Evolutionary conservation across 2,797 vertebrate species (phyloP), one percentile per base, ranked within the genome.

Genomic region (Thripadectes ignobilis): DNA sequence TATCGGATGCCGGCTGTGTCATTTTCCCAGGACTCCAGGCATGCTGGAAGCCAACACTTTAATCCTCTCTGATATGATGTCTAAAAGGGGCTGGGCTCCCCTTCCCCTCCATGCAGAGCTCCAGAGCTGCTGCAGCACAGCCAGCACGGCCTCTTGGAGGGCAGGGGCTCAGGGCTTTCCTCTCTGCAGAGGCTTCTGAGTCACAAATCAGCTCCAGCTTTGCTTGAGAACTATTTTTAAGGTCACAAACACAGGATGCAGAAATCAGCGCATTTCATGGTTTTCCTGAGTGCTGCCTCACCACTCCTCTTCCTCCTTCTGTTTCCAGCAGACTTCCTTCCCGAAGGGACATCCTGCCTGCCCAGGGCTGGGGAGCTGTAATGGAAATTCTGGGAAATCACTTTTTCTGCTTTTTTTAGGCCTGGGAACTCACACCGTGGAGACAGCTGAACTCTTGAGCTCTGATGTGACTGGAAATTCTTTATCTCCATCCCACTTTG

Each of bases 231-330:
- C 81, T 96, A 88, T 97, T 97, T 95, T 96, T 94, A 96, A 96
- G 89, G 92, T 89, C 92, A 96, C 94, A 95, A 96, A 95, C 76
- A 95, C 96, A 96, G 94, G 96, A 97, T 96, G 83, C 89, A 89
- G 91, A 96, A 97, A 92, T 91, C 88, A 89, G 91, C 66, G 5
- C 4, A 20, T 85, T 97, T 91, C 90, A 77, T 94, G 85, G 48
- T 73, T 96, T 97, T 96, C 93, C 93, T 95, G 94, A 96, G 90
- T 63, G 66, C 82, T 95, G 93, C 88, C 93, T 97, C 94, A 96
- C 96, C 92, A 89, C 93, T 96, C 94, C 94, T 94, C 94, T 97
- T 97, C 94, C 96, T 97, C 92, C 96, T 91, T 96, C 95, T 96
- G 95, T 95, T 96, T 95, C 95, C 93, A 96, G 29, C 85, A 93